Conservation (phyloP, 2,113 vertebrate genomes). For the Ceyx margarethae region DNA sequence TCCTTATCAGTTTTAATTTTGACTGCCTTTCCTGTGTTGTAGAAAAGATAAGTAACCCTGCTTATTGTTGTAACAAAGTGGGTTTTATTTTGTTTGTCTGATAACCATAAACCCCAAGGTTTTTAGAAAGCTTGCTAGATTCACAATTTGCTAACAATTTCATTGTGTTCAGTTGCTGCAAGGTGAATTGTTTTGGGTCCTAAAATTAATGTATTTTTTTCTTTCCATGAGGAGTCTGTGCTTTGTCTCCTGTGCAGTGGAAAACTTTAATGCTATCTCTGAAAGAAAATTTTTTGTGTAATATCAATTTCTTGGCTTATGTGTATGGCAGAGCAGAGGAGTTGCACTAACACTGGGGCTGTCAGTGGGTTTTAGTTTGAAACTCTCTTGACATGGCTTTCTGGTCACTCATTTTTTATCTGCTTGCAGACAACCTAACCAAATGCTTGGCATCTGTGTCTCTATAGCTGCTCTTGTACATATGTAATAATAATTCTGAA, state of each 20-base stretch:
- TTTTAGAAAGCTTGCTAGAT: not conserved
- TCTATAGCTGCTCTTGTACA: not conserved
- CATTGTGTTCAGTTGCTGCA: not conserved
- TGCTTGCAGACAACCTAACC: not conserved
- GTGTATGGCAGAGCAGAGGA: not conserved
- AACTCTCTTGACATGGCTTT: not conserved
- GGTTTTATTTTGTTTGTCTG: too few species aligned
- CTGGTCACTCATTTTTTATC: not conserved
- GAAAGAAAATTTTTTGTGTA: not conserved
- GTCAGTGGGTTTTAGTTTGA: not conserved
- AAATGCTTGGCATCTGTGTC: not conserved
- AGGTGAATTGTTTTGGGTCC: not conserved
- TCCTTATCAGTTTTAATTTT: not conserved
- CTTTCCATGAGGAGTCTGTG: not conserved
- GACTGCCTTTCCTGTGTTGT: not conserved
- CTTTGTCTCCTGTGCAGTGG: not conserved
- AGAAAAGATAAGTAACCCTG: not conserved
- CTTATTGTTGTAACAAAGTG: not conserved
- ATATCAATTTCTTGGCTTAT: not conserved
- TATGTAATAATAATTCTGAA: not conserved
- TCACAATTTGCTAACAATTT: not conserved
- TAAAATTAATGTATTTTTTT: not conserved
- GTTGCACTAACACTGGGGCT: not conserved
- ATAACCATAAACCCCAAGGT: not conserved
- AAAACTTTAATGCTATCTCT: not conserved